Evolutionary conservation across 2,797 vertebrate genomes (phyloP).

Genomic region (Typhlichthys eigenmanni): DNA sequence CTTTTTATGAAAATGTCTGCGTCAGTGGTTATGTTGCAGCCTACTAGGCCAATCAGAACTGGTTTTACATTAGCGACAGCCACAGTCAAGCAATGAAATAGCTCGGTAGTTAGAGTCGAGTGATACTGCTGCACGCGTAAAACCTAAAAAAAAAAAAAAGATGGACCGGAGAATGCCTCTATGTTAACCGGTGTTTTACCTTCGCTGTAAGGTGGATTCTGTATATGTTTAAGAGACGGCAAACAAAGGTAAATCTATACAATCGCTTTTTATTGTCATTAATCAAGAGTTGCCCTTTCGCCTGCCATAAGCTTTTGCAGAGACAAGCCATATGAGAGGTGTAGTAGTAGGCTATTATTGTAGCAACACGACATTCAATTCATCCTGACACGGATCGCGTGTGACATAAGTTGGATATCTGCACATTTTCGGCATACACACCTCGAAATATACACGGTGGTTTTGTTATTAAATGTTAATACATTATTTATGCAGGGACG

Average conservation of each 20-base stretch:
- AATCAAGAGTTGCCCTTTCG: constrained; percentile 6
- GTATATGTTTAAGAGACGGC: constrained; percentile 60
- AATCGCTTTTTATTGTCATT: constrained; percentile 4
- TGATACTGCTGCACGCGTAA: constrained; percentile 26
- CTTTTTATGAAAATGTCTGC: constrained; percentile 38
- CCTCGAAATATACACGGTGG: background rate
- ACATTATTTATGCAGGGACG: constrained; percentile 40
- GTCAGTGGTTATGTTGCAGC: constrained; percentile 15
- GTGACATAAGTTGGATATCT: constrained; percentile 25
- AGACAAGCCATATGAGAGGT: constrained; percentile 9
- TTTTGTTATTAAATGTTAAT: constrained; percentile 20
- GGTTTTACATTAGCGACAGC: constrained; percentile 42
- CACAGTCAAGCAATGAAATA: constrained; percentile 45
- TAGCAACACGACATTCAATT: constrained; percentile 25
- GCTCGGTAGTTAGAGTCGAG: constrained; percentile 31
- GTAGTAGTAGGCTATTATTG: constrained; percentile 3
- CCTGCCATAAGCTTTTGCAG: constrained; percentile 2
- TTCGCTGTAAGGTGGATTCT: constrained; percentile 53
- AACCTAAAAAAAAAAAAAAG: background rate
- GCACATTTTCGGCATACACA: background rate
- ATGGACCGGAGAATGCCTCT: constrained; percentile 25
- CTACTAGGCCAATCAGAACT: constrained; percentile 42
- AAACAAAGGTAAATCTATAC: constrained; percentile 63
- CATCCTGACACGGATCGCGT: constrained; percentile 20
- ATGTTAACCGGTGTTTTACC: constrained; percentile 65